Conservation (phyloP, 1,140 invertebrate species). For the Maniola jurtina region DNA sequence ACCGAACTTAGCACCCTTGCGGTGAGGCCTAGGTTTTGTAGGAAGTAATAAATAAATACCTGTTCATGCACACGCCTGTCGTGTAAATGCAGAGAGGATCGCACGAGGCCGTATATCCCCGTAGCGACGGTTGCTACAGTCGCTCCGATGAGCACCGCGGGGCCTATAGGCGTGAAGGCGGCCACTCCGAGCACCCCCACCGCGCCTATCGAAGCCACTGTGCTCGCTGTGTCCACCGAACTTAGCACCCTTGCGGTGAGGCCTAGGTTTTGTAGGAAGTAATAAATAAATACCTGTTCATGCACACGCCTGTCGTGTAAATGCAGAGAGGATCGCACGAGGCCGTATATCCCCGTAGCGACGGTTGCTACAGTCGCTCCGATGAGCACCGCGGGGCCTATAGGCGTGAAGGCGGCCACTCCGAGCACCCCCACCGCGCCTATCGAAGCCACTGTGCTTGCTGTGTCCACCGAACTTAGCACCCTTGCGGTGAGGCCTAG, state of each 20-base stretch:
- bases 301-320: conserved; percentile 55
- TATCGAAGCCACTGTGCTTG: conserved; percentile 58
- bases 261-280: conserved; percentile 43
- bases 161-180: conserved; percentile 64
- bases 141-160: conserved; percentile 54
- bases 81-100: conserved; percentile 61
- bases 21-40: conserved; percentile 52
- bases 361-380: conserved; percentile 59
- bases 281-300: conserved; percentile 50
- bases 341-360: conserved; percentile 63
- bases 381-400: conserved; percentile 54
- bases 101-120: conserved; percentile 63
- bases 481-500: conserved; percentile 59
- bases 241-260: conserved; percentile 57
- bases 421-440: conserved; percentile 65
- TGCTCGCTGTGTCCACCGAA: conserved; percentile 60
- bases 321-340: conserved; percentile 64
- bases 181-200: conserved; percentile 63
- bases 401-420: conserved; percentile 62
- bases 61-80: conserved; percentile 63
- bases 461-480: conserved; percentile 60
- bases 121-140: conserved; percentile 58
- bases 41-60: conserved; percentile 36
- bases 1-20: conserved; percentile 57
- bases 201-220: conserved; percentile 60